Conservation (phyloP, 92 coral and sea anemone species). For the Epizoanthus rinbou region DNA sequence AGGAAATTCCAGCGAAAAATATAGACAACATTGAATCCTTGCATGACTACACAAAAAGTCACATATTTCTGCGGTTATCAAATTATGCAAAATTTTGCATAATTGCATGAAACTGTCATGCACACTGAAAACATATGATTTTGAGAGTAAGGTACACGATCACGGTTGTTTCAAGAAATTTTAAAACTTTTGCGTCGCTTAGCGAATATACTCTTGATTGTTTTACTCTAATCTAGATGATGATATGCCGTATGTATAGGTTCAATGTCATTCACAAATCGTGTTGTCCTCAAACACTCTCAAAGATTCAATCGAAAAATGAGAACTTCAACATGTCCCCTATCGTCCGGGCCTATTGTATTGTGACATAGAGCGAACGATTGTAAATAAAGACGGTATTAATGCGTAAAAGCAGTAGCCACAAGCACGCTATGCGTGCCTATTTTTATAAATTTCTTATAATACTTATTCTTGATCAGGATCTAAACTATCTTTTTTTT, state of each 20-base stretch:
- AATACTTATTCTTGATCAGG: too few species aligned
- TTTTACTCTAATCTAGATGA: slow-evolving; percentile 13
- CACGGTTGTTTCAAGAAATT: slow-evolving; percentile 7
- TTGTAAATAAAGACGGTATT: slow-evolving; percentile 26
- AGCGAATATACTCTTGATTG: slow-evolving; percentile 18
- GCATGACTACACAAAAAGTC: background rate
- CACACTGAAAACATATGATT: slow-evolving; percentile 14
- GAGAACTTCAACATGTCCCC: slow-evolving; percentile 31
- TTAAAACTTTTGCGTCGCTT: slow-evolving; percentile 12
- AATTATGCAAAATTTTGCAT: slow-evolving; percentile 1
- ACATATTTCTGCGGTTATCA: background rate
- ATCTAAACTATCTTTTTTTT: too few species aligned
- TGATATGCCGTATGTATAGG: slow-evolving; percentile 10
- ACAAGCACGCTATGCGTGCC: slow-evolving; percentile 14
- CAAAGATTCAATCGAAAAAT: slow-evolving; percentile 24
- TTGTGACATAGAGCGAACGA: slow-evolving; percentile 28
- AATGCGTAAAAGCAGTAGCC: slow-evolving; percentile 18
- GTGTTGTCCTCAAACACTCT: slow-evolving; percentile 6
- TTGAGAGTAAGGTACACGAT: slow-evolving; percentile 22
- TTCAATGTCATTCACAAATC: slow-evolving; percentile 22
- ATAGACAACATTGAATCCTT: background rate
- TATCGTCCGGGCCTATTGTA: slow-evolving; percentile 2
- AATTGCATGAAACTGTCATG: slow-evolving; percentile 12
- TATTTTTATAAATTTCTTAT: too few species aligned
- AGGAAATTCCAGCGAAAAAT: slow-evolving; percentile 12